Conservation (phyloP, 2,113 vertebrate species). For the Lophotis ruficrista region DNA sequence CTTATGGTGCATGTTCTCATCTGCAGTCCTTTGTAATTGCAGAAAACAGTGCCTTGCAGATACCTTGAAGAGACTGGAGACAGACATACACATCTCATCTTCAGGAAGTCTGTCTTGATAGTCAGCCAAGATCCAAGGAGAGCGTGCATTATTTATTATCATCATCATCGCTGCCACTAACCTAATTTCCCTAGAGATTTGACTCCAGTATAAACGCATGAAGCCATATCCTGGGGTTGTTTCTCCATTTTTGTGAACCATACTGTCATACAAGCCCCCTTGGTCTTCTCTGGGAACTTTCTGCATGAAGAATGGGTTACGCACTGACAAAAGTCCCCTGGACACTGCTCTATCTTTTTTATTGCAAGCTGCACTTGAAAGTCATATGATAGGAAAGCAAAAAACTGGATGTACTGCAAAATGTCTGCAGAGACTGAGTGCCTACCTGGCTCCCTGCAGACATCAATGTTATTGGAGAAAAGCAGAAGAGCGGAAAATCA, state of each 20-base stretch:
- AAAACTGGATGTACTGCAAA: neutral
- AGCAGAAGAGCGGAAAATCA: neutral
- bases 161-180: neutral
- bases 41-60: slow-evolving; percentile 47
- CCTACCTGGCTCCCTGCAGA: neutral
- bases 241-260: neutral
- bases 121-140: slow-evolving; percentile 35
- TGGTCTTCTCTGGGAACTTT: neutral
- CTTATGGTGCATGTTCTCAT: slow-evolving; percentile 55
- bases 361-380: neutral
- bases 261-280: neutral
- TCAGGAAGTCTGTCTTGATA: slow-evolving; percentile 58
- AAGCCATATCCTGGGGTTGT: neutral
- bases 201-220: neutral
- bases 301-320: neutral
- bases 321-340: neutral
- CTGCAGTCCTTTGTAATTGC: slow-evolving; percentile 44
- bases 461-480: neutral
- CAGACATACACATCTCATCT: slow-evolving; percentile 54
- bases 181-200: slow-evolving; percentile 29
- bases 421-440: neutral
- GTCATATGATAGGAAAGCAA: neutral
- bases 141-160: slow-evolving; percentile 36
- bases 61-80: slow-evolving; percentile 50
- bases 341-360: neutral